Percentiles rank a stretch among this genome's conserved stretches.
phyloP scores from a whole-genome alignment of 2,113 vertebrate species.

The Toxostoma redivivum region DNA sequence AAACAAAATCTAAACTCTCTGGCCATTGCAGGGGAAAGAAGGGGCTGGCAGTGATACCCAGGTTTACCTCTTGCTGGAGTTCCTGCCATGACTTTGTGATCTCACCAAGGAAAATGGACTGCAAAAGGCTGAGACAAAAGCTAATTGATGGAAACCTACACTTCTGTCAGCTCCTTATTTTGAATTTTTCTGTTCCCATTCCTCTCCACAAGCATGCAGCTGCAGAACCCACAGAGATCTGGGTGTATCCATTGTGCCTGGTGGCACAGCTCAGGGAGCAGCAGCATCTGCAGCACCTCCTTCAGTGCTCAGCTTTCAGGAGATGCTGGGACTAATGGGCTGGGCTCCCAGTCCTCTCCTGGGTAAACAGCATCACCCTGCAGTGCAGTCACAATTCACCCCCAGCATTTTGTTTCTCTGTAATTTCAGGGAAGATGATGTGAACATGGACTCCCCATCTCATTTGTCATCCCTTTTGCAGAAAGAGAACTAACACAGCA shows the following conservation, averaged over 20 bases:
- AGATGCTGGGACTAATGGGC: background rate
- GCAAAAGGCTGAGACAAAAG: background rate
- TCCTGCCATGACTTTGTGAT: background rate
- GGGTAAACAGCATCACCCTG: background rate
- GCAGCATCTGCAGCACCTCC: background rate
- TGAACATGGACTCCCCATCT: background rate
- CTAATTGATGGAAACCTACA: background rate
- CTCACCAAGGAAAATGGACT: background rate
- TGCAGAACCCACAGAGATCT: background rate
- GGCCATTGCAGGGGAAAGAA: background rate
- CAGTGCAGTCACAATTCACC: background rate
- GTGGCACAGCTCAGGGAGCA: background rate
- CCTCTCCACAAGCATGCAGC: background rate
- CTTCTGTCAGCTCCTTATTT: background rate
- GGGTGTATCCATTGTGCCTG: fast-evolving
- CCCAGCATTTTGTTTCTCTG: background rate
- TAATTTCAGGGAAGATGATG: background rate
- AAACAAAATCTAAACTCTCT: background rate
- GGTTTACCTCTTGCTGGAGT: fast-evolving
- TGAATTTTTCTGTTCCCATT: background rate
- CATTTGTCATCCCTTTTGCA: background rate
- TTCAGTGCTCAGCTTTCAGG: background rate
- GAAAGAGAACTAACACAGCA: background rate
- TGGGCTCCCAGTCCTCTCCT: background rate
- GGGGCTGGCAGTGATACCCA: background rate